phyloP scores from a whole-genome alignment of 1,140 invertebrate genomes.

The Neodiprion virginianus region DNA sequence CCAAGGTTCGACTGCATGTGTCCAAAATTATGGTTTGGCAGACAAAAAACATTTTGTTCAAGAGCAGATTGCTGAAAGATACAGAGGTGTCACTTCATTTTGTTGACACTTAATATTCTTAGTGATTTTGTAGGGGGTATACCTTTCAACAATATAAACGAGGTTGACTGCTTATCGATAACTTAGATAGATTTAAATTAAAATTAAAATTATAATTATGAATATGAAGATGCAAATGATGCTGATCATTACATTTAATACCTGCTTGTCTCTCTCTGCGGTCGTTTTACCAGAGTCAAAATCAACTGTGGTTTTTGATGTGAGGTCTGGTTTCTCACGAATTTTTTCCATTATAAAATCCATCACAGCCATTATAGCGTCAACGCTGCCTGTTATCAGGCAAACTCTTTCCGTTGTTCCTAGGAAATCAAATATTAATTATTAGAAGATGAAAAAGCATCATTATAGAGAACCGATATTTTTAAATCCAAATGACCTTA shows the following conservation, averaged over 20 bases:
- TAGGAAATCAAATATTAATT: constrained; percentile 58
- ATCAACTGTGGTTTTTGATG: constrained; percentile 75
- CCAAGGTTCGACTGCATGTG: no score
- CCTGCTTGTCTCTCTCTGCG: constrained; percentile 82
- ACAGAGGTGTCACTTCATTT: no score
- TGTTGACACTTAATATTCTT: no score
- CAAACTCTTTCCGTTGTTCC: constrained; percentile 97
- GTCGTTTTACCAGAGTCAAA: constrained; percentile 74
- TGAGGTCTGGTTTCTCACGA: constrained; percentile 94
- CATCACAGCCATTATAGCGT: constrained; percentile 92
- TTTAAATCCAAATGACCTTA: not conserved
- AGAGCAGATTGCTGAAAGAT: no score
- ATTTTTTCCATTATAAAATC: constrained; percentile 99
- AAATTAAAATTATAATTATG: constrained; percentile 12
- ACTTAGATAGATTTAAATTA: not conserved
- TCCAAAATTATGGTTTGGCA: no score
- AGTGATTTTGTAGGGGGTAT: no score
- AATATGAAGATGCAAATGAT: constrained; percentile 15
- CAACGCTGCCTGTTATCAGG: constrained; percentile 92
- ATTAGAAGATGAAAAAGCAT: not conserved
- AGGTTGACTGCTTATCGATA: no score
- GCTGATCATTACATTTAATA: constrained; percentile 37
- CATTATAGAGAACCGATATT: not conserved
- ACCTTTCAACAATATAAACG: no score
- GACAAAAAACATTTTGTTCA: no score